These are phyloP conservation scores for Acholoe squamosa DNA, from an alignment of 2,888 invertebrate species.

Conservation along the genomic window DNA sequence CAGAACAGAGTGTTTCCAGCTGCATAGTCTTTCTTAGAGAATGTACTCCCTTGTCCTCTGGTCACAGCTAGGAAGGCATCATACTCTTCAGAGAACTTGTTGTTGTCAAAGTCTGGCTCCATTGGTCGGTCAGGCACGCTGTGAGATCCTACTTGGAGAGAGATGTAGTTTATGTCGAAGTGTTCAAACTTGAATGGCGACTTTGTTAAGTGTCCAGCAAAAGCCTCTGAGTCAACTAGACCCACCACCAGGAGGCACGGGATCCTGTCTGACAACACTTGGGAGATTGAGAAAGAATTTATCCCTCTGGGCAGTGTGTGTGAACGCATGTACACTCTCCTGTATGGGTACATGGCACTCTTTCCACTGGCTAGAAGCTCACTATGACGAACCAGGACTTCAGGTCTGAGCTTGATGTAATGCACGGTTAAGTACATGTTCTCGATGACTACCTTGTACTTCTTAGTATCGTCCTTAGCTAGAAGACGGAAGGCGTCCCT, in stretches of 20 bases:
- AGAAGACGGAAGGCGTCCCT: background rate
- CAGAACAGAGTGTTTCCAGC: no score
- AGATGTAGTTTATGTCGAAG: background rate
- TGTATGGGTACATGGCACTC: background rate
- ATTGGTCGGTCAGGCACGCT: no score
- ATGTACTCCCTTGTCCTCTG: no score
- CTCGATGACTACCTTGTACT: background rate
- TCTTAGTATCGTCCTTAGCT: conserved; percentile 3
- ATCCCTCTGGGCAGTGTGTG: background rate
- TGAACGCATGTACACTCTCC: background rate
- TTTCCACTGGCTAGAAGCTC: background rate
- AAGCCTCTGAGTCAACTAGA: background rate
- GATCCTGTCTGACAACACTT: conserved; percentile 36
- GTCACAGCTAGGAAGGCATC: no score
- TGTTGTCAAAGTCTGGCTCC: no score
- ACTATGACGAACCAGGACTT: background rate
- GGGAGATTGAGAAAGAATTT: background rate
- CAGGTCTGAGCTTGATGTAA: background rate
- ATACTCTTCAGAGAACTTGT: no score
- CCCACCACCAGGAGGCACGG: background rate
- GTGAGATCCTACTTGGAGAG: background rate
- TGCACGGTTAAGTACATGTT: background rate
- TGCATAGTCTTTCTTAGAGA: no score
- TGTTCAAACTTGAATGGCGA: background rate
- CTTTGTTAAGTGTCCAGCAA: background rate